These are phyloP conservation scores for Cynaeus angustus DNA, from an alignment of 2,888 invertebrate species.

Conservation along the genomic window DNA sequence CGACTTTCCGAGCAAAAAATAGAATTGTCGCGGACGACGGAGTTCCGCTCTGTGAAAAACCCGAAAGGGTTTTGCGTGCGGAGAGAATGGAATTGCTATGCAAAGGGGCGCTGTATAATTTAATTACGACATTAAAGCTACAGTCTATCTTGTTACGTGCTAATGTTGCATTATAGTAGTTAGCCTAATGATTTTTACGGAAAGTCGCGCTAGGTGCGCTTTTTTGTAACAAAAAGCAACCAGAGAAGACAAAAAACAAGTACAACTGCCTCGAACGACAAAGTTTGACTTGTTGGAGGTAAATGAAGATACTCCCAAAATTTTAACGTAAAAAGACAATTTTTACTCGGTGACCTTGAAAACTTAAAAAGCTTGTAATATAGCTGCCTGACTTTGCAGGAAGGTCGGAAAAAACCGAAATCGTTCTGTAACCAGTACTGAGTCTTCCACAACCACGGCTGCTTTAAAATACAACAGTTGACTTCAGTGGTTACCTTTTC, in stretches of 20 bases:
- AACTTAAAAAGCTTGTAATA: neutral
- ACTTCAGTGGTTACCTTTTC: no score
- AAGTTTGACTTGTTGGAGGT: neutral
- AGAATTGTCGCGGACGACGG: no score
- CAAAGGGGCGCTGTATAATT: neutral
- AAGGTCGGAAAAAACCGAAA: no score
- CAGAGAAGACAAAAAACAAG: no score
- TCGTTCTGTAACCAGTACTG: no score
- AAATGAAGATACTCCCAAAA: neutral
- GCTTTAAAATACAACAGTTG: no score
- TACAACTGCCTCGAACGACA: no score
- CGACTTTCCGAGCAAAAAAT: conserved; percentile 1
- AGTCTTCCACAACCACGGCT: no score
- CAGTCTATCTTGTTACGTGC: neutral
- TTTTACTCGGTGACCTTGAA: neutral
- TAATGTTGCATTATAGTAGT: neutral
- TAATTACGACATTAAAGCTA: conserved; percentile 1
- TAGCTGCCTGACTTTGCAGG: no score
- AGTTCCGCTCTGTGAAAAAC: neutral
- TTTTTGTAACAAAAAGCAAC: no score
- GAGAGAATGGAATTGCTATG: neutral
- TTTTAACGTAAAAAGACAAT: neutral
- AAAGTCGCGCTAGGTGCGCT: no score
- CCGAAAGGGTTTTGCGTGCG: neutral
- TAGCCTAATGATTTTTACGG: neutral